Conservation (phyloP, 2,113 vertebrate genomes). For the Labrus mixtus region DNA sequence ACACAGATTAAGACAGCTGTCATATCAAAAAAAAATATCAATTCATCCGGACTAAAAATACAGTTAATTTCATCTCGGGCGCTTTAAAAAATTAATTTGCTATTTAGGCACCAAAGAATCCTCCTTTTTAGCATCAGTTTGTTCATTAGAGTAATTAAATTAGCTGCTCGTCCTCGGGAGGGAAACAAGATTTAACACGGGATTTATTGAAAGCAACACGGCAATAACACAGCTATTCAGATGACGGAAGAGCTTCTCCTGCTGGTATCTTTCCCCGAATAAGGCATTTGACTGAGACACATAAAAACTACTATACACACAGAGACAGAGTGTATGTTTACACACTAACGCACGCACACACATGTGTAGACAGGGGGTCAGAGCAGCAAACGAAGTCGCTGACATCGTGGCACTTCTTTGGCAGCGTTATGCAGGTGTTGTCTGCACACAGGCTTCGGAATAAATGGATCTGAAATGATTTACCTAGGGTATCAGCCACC, state of each 20-base stretch:
- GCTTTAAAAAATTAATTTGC: constrained; percentile 71
- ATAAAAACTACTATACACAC: neutral
- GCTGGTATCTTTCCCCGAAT: constrained; percentile 28
- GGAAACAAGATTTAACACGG: constrained; percentile 47
- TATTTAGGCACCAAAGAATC: constrained; percentile 62
- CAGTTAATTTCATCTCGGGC: constrained; percentile 60
- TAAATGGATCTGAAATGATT: constrained; percentile 81
- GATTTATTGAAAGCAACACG: constrained; percentile 53
- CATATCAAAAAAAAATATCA: constrained; percentile 58
- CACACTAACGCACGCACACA: constrained; percentile 7
- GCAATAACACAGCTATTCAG: constrained; percentile 18
- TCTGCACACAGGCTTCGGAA: constrained; percentile 74
- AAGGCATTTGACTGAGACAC: constrained; percentile 37
- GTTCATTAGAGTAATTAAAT: constrained; percentile 76
- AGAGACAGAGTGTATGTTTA: neutral
- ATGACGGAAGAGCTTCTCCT: constrained; percentile 23
- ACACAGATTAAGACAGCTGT: constrained; percentile 77
- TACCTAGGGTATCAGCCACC: constrained; percentile 74
- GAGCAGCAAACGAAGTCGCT: constrained; percentile 73
- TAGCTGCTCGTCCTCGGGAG: constrained; percentile 51
- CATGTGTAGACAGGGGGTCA: constrained; percentile 51
- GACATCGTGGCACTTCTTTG: constrained; percentile 80
- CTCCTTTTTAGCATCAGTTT: constrained; percentile 50
- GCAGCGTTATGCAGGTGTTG: constrained; percentile 72
- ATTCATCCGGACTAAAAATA: constrained; percentile 66